phyloP scores from a whole-genome alignment of 2,113 vertebrate species.

The Monarcha castaneiventris region DNA sequence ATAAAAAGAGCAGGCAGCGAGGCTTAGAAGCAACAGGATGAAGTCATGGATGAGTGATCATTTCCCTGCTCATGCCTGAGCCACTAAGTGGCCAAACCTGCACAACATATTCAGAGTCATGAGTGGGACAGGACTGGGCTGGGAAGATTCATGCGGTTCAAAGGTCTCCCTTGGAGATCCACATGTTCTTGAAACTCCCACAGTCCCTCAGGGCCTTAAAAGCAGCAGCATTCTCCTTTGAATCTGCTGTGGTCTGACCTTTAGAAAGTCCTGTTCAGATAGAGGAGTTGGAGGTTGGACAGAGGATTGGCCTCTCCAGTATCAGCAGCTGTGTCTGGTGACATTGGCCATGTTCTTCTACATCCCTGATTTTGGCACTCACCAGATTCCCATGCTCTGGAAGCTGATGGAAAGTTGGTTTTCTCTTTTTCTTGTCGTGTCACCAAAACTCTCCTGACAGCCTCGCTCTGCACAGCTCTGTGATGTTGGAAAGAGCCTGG shows the following conservation, averaged over 20 bases:
- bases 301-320: not conserved
- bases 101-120: not conserved
- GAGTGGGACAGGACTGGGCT: not conserved
- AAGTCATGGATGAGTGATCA: not conserved
- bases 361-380: not conserved
- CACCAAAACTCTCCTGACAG: not conserved
- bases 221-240: not conserved
- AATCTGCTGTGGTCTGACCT: not conserved
- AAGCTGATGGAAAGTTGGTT: not conserved
- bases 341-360: not conserved
- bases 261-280: not conserved
- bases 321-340: not conserved
- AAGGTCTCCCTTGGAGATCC: slow-evolving; percentile 7
- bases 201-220: slow-evolving; percentile 44
- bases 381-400: not conserved
- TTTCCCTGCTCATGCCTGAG: not conserved
- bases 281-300: not conserved
- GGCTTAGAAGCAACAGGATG: not conserved
- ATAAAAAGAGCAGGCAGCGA: slow-evolving; percentile 4
- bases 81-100: slow-evolving; percentile 39
- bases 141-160: not conserved
- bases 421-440: not conserved
- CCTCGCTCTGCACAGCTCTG: not conserved
- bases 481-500: not conserved
- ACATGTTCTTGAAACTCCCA: not conserved